Base-by-base conservation (phyloP, 2,888 invertebrate genomes). In the Eledone cirrhosa region DNA sequence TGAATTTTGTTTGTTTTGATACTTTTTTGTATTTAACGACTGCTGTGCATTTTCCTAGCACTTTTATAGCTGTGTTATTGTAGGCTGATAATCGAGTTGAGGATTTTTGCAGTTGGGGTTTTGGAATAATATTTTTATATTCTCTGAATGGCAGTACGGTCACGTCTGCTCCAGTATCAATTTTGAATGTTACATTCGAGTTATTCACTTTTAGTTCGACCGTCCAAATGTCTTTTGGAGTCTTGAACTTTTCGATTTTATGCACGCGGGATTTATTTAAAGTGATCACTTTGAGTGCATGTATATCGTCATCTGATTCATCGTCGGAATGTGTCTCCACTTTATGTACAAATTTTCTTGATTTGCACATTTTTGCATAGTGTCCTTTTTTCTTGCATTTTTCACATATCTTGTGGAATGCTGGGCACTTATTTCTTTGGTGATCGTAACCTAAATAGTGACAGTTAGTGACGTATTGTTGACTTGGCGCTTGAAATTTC, bases 31-130 rank as follows among this genome's bases (percentile, higher is more conserved):
- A 59, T 59, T 59, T 59, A 59, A 59, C 13, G 59, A 59, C 59
- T 59, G 59, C 59, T 59, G 59, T 59, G 59, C 59, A 59, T 59
- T 59, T 59, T 59, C 59, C 59, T 59, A 59, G 59, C 59, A 59
- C 59, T 59, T 59, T 59, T 59, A n/a, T 59, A 59, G 59, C 59
- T 59, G 59, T 59, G 59, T 59, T 59, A 31, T 59, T 59, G 59
- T 59, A 59, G 5, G 59, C 59, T 59, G 59, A 59, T 59, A 59
- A 59, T 59, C 59, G 59, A 59, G 59, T 59, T 59, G 59, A 22
- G 5, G 24, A 7, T 59, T 59, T 59, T 59, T 59, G 59, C 59
- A 7, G 59, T 59, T 59, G 59, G 4, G 22, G 59, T 59, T 59
- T 59, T 59, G 59, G 59, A 59, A 59, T 59, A 7, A 59, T 59